Percentiles rank a stretch among this genome's conserved stretches.
Conservation (phyloP, 2,113 vertebrate genomes). For the Okapia johnstoni region DNA sequence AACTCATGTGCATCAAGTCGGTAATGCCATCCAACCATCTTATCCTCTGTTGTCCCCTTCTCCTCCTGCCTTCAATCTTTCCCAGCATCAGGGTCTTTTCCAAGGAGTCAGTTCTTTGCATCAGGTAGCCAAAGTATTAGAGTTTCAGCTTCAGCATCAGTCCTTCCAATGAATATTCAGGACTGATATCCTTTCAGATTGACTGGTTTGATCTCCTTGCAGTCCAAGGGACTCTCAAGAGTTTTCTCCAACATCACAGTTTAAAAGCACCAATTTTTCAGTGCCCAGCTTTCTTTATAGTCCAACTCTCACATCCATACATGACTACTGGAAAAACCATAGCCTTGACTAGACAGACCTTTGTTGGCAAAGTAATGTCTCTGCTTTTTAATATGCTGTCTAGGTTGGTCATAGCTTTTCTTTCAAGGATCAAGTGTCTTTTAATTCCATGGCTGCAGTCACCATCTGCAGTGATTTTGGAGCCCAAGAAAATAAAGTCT, state of each 20-base stretch:
- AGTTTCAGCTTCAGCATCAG: neutral
- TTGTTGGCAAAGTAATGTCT: neutral
- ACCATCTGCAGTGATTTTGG: neutral
- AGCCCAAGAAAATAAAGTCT: neutral
- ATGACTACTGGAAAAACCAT: neutral
- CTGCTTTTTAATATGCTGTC: neutral
- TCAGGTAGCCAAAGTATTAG: neutral
- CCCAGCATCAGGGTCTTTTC: neutral
- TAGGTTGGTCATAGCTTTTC: neutral
- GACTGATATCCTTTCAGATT: neutral
- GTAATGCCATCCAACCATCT: neutral
- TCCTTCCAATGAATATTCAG: neutral
- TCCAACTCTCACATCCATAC: neutral
- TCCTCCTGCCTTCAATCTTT: neutral
- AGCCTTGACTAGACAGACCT: neutral
- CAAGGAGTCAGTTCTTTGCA: neutral
- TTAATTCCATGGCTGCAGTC: neutral
- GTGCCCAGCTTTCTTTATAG: neutral
- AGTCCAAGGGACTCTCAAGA: neutral
- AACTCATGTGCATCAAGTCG: neutral
- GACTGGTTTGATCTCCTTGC: neutral
- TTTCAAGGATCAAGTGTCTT: neutral
- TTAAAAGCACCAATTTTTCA: neutral
- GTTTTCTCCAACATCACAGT: neutral
- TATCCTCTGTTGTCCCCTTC: neutral